Evolutionary conservation across 2,888 invertebrate genomes (phyloP), one percentile per base, ranked within the genome.

Genomic region (Nipponacmea schrenckii): DNA sequence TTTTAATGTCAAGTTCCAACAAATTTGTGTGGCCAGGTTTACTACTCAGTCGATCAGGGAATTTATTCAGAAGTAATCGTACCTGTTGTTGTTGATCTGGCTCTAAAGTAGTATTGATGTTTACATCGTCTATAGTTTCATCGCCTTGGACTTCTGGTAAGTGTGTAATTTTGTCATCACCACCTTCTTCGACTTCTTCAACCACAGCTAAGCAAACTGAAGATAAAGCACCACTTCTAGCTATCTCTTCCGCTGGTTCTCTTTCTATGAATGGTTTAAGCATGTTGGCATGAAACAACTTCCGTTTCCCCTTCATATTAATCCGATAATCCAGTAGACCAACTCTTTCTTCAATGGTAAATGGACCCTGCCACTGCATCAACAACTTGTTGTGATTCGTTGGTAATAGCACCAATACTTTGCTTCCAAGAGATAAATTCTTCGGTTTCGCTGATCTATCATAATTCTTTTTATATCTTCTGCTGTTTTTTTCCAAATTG

Each of bases 301-400:
- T 67, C 50, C 12, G 15, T 63, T 73, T 71, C 20, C 64, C 65
- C 31, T 68, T 69, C 20, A 73, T 62, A 10, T 63, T 20, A 2
- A 77, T 67, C 27, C 31, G 20, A 44, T 77, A 77, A 26, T 75
- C 69, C 17, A 62, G 44, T 4, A 44, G 45, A 15, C 69, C 67
- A 3, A 71, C 73, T 72, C 8, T 76, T 69, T n/a, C 24, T 26
- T 64, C 48, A 15, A 70, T 71, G n/a, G 27, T 67, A 50, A 67
- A 77, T 4, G 74, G 74, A n/a, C 77, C 74, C 27, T 64, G 62
- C 75, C 73, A 77, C 17, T 73, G 68, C 71, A 72, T 62, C 71
- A 69, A 31, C 31, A 75, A 45, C 62, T 75, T 77, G 64, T 73
- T 71, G n/a, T 44, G 27, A 50, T 73, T 69, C 14, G 48, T 27